Base-by-base conservation (phyloP, 2,888 invertebrate genomes). In the Drosophila ustulata region DNA sequence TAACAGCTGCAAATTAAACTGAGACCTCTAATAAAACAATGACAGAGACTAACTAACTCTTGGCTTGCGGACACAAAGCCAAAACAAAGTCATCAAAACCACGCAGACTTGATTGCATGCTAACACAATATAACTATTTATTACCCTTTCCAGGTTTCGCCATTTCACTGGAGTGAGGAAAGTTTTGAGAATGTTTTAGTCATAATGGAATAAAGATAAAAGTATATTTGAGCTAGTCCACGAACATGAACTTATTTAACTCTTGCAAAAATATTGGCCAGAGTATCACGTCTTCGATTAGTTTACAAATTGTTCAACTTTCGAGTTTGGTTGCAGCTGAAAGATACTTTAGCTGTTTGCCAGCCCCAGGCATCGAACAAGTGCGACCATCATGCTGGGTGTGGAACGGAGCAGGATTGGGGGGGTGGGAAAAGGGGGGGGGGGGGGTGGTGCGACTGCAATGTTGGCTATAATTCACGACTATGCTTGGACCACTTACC, bases 401-500 rank as follows among this genome's bases (percentile, higher is more conserved):
- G 9, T 32, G 25, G 46, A 8, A 9, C 6, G 18, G 18, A 4
- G 1, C 18, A 18, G 18, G 18, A 18, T 1, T 18, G 18, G 6
- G 25, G 1, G 7, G 18, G 6, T 18, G 1, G 7, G 32, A 7
- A 18, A 4, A 11, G 8, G 46, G 5, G 5, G 26, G 4, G 6
- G 4, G 4, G 43, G 28, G 3, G 4, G 6, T 3, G 4, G 43
- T 23, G 3, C 18, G 4, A 37, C 8, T 49, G 39, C 49, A 56
- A 74, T 59, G 58, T 39, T 63, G 37, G 46, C 63, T 50, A 71
- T 80, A 76, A 73, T 70, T 82, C 82, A 80, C 73, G 79, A 50
- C 75, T 66, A 39, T 57, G 61, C 41, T 8, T 59, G 66, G 73
- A 61, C 41, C 65, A 91, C 94, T 94, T 92, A 96, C 96, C 96